These are phyloP conservation scores for Hippocampus barbouri DNA, from an alignment of 2,113 vertebrate genomes.

Conservation along the genomic window DNA sequence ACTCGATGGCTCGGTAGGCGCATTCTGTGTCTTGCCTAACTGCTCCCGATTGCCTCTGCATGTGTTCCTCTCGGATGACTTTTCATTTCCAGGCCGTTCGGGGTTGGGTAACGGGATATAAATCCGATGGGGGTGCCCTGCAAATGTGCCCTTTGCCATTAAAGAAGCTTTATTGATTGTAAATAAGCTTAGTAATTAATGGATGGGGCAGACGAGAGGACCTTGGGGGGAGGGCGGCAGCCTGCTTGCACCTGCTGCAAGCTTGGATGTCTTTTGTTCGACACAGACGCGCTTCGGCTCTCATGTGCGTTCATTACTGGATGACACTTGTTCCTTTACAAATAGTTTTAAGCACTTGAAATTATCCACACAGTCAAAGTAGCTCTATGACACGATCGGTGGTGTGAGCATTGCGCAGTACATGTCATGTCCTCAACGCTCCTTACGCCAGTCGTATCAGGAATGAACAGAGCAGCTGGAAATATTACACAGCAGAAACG, in stretches of 20 bases:
- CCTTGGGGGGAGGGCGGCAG: slow-evolving; percentile 10
- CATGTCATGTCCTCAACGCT: too few relatives aligned
- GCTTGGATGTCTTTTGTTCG: slow-evolving; percentile 25
- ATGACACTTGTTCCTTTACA: not conserved
- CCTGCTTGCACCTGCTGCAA: slow-evolving; percentile 27
- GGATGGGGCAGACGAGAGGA: slow-evolving; percentile 21
- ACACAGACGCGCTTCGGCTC: not conserved
- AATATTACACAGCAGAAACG: too few relatives aligned
- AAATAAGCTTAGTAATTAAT: slow-evolving; percentile 62
- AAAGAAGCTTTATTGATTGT: slow-evolving; percentile 60
- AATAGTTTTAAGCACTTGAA: not conserved
- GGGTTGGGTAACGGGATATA: slow-evolving; percentile 44
- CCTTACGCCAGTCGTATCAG: too few relatives aligned
- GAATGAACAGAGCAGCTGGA: too few relatives aligned
- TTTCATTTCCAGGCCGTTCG: slow-evolving; percentile 39
- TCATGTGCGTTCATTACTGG: not conserved
- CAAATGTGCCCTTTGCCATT: slow-evolving; percentile 52
- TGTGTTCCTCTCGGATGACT: slow-evolving; percentile 37
- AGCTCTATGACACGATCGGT: too few relatives aligned
- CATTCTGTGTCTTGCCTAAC: slow-evolving; percentile 38
- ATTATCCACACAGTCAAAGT: too few relatives aligned
- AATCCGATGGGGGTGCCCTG: slow-evolving; percentile 48
- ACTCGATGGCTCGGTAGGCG: too few relatives aligned
- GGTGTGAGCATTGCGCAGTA: too few relatives aligned
- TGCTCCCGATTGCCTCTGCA: slow-evolving; percentile 30